phyloP scores from a whole-genome alignment of 2,888 invertebrate species.

The Microdon myrmicae region DNA sequence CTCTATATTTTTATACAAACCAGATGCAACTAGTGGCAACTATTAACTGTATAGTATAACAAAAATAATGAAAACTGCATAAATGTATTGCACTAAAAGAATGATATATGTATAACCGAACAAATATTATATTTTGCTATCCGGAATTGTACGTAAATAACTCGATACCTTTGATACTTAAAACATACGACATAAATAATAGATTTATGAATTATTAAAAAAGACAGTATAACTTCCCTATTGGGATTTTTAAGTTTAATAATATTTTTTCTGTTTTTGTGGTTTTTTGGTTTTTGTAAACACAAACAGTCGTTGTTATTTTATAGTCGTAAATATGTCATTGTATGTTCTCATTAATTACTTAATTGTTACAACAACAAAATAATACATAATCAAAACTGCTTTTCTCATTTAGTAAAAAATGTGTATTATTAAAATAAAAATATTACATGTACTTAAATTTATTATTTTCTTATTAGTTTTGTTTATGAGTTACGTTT shows the following conservation, averaged over 20 bases:
- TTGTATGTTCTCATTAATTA: conserved; percentile 4
- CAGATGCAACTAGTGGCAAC: conserved; percentile 38
- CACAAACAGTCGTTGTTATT: no score
- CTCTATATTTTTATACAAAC: conserved; percentile 48
- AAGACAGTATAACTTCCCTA: no score
- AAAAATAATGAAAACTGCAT: conserved; percentile 48
- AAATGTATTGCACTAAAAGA: conserved; percentile 45
- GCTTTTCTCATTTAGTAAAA: no score
- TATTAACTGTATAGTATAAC: conserved; percentile 41
- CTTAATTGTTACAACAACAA: no score
- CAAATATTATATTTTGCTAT: conserved; percentile 49
- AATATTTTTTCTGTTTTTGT: conserved; percentile 16
- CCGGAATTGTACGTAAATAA: conserved; percentile 38
- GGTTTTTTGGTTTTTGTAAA: conserved; percentile 1
- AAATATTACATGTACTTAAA: no score
- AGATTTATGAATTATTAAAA: conserved; percentile 4
- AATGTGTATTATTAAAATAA: no score
- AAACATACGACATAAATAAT: conserved; percentile 8
- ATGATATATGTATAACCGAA: conserved; percentile 37
- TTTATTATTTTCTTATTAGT: no score
- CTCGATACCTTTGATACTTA: conserved; percentile 35
- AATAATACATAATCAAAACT: no score
- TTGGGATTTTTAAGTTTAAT: no score
- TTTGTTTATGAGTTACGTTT: no score
- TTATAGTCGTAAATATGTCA: conserved; percentile 9